A percentile compares a stretch with the other conserved stretches of the same genome.
Evolutionary conservation across 2,797 vertebrate species (phyloP).

Genomic region (Ficedula albicollis): DNA sequence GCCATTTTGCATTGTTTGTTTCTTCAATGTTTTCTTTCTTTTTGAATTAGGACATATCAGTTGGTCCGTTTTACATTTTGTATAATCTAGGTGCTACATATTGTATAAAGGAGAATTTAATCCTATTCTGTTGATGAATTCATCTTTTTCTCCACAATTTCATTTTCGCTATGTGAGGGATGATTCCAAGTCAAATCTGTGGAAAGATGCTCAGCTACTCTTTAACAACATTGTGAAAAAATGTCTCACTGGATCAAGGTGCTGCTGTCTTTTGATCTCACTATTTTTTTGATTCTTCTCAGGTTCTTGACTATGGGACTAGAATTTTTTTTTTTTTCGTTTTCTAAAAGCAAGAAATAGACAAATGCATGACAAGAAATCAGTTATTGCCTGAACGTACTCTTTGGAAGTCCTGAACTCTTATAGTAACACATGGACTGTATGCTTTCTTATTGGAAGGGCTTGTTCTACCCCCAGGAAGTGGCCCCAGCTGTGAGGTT

Average conservation of each 20-base stretch:
- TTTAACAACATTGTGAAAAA: background rate
- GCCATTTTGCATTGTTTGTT: background rate
- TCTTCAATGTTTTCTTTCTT: background rate
- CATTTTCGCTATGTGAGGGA: background rate
- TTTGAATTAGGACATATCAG: background rate
- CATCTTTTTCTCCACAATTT: background rate
- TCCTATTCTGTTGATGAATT: background rate
- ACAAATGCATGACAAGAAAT: background rate
- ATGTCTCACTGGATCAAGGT: background rate
- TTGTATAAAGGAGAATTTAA: background rate
- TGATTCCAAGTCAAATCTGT: background rate
- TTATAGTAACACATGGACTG: background rate
- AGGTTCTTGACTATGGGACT: background rate
- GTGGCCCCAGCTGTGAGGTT: background rate
- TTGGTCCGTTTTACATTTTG: background rate
- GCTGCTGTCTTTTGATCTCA: background rate
- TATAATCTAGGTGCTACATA: background rate
- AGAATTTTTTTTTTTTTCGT: background rate
- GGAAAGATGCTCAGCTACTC: background rate
- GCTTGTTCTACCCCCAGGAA: background rate
- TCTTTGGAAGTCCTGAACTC: background rate
- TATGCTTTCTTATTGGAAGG: background rate
- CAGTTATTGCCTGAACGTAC: background rate
- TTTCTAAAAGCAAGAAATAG: background rate
- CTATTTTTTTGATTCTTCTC: background rate